Percentiles rank a stretch among this genome's conserved stretches.
These are phyloP conservation scores for Drosophila persimilis DNA, from an alignment of 1,140 invertebrate genomes.

Conservation along the genomic window DNA sequence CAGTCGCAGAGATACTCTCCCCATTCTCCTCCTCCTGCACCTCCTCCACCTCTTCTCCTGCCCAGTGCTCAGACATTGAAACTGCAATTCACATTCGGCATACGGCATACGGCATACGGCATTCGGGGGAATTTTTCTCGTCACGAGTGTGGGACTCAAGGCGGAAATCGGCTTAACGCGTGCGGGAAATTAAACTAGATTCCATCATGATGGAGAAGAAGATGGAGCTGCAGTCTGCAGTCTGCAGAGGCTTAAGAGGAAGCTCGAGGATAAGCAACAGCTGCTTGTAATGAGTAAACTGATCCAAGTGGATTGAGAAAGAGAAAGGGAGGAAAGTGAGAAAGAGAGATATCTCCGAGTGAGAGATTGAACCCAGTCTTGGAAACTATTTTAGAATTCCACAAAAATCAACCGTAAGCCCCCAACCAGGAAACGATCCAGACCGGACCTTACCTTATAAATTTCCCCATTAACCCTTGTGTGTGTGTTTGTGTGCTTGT, in stretches of 20 bases:
- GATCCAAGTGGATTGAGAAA: too few species aligned
- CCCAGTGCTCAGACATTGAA: conserved; percentile 15
- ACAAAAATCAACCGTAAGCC: too few species aligned
- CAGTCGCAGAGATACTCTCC: background rate
- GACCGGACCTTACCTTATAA: too few species aligned
- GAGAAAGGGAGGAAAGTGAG: too few species aligned
- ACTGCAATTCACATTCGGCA: conserved; percentile 26
- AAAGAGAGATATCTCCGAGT: too few species aligned
- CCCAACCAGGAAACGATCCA: too few species aligned
- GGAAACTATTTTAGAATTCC: too few species aligned
- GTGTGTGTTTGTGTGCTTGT: background rate
- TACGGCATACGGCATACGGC: conserved; percentile 1
- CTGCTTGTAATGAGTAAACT: conserved; percentile 16
- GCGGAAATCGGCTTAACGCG: conserved; percentile 49
- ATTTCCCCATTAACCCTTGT: too few species aligned
- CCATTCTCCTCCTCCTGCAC: too few species aligned
- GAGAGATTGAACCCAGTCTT: too few species aligned
- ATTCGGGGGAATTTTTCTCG: background rate
- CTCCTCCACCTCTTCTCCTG: conserved; percentile 11
- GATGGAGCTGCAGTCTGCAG: background rate
- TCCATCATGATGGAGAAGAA: conserved; percentile 11
- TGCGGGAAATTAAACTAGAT: conserved; percentile 51
- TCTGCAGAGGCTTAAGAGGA: background rate
- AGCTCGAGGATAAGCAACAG: background rate
- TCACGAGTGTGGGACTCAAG: conserved; percentile 38